Conservation (phyloP, 2,797 vertebrate species). For the Anas flavirostris region DNA sequence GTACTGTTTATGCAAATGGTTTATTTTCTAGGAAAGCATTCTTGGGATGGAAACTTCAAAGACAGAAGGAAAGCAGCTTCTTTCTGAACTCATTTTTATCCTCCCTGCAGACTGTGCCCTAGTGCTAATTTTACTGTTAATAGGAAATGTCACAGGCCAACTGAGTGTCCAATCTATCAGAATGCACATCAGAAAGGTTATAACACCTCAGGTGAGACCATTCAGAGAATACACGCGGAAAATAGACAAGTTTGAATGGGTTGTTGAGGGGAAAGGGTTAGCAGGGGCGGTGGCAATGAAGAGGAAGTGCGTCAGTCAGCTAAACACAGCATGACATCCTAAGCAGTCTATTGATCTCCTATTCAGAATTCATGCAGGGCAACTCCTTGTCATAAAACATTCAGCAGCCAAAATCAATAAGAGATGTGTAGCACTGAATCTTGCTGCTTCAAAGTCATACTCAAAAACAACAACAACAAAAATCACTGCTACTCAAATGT, state of each 20-base stretch:
- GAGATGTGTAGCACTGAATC: constrained; percentile 63
- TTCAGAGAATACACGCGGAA: neutral
- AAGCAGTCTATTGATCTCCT: constrained; percentile 74
- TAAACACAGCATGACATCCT: constrained; percentile 48
- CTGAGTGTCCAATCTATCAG: neutral
- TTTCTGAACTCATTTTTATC: neutral
- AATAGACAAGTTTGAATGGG: neutral
- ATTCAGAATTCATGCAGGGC: constrained; percentile 64
- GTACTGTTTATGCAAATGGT: neutral
- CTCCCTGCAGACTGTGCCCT: neutral
- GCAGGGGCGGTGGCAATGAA: neutral
- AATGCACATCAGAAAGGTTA: neutral
- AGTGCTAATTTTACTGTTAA: neutral
- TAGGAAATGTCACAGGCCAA: neutral
- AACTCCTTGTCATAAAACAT: constrained; percentile 77
- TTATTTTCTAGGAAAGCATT: neutral
- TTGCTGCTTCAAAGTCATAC: constrained; percentile 67
- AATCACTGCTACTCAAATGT: constrained; percentile 54
- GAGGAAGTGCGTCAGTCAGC: constrained; percentile 35
- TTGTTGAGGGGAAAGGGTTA: neutral
- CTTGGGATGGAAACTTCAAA: neutral
- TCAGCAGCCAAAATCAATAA: constrained; percentile 77
- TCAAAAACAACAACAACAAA: constrained; percentile 53
- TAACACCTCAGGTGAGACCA: neutral
- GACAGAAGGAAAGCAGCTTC: neutral